A percentile compares a stretch with the other conserved stretches of the same genome.
These are phyloP conservation scores for Hippocampus zosterae DNA, from an alignment of 2,113 vertebrate genomes.

Conservation along the genomic window DNA sequence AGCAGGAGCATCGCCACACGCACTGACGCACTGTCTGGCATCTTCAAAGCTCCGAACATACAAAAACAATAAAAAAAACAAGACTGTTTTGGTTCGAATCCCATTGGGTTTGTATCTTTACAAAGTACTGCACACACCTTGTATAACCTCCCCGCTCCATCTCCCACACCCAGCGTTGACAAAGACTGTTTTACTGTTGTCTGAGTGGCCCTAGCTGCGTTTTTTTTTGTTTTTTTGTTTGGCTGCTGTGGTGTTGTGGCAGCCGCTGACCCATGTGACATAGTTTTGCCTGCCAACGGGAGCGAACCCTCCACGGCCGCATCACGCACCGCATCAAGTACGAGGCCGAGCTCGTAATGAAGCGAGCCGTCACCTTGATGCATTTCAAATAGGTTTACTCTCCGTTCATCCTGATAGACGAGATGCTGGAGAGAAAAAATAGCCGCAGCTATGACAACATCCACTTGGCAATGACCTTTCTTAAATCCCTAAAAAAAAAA, in stretches of 20 bases:
- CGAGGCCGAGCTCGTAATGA: conserved; percentile 36
- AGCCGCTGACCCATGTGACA: background rate
- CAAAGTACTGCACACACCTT: background rate
- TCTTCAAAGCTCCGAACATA: no score
- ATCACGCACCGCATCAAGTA: conserved; percentile 5
- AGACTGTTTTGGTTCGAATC: background rate
- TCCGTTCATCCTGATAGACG: conserved; percentile 33
- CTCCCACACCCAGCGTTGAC: background rate
- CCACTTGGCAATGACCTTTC: conserved; percentile 35
- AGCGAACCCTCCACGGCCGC: conserved; percentile 11
- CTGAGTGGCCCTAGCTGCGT: background rate
- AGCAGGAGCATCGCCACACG: no score
- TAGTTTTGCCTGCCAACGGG: background rate
- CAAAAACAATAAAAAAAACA: no score
- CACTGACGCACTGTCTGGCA: no score
- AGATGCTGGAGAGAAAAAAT: background rate
- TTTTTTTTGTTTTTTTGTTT: no score
- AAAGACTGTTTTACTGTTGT: background rate
- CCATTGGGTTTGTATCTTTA: background rate
- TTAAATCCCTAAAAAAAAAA: conserved; percentile 31
- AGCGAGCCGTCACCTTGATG: conserved; percentile 33
- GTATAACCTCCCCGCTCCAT: background rate
- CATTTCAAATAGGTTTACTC: conserved; percentile 30
- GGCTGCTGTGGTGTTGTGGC: background rate
- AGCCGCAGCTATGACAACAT: background rate